Evolutionary conservation across 2,888 invertebrate genomes (phyloP), one percentile per base, ranked within the genome.

Genomic region (Listrodromus nycthemerus): DNA sequence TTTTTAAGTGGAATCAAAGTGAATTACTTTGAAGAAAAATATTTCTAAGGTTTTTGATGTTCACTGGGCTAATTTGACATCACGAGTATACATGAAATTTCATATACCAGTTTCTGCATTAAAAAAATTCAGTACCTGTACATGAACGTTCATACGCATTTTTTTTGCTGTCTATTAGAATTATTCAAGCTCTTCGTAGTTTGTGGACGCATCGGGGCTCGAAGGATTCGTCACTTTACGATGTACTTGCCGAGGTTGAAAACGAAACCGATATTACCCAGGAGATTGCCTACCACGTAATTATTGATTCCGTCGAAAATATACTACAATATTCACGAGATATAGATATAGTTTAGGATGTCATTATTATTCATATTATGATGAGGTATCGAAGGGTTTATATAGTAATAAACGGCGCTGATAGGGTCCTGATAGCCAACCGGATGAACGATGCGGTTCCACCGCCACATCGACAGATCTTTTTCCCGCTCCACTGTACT

Each of bases 371-470:
- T n/a, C 33, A 61, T 19, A 61, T 61, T 24, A 10, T 7, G 30
- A 24, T 55, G 55, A 10, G 21, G 55, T 55, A 41, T 50, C 65
- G 19, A 65, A 41, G 41, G 13, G 27, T 79, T 65, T 71, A 52
- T 78, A 30, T 78, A 50, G 27, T 45, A 50, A 63, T 71, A 71
- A 58, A 37, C 16, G 27, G 58, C 52, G 33, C 55, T 48, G 27
- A 16, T 45, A 61, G 80, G 67, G 50, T 80, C 50, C 67, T 61
- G 67, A 67, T 74, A 74, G 55, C 67, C 74, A 50, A 80, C 80
- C 80, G 80, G 80, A 80, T 80, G 80, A 80, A 75, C 74, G 80
- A 80, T 74, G 71, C 63, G 55, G 55, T 55, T 78, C 55, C 24
- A 13, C 48, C 30, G 27, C 41, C 55, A 66, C 58, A 45, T 80